These are phyloP conservation scores for Prionchulus punctatus DNA, from an alignment of 2,888 invertebrate species.

Conservation along the genomic window DNA sequence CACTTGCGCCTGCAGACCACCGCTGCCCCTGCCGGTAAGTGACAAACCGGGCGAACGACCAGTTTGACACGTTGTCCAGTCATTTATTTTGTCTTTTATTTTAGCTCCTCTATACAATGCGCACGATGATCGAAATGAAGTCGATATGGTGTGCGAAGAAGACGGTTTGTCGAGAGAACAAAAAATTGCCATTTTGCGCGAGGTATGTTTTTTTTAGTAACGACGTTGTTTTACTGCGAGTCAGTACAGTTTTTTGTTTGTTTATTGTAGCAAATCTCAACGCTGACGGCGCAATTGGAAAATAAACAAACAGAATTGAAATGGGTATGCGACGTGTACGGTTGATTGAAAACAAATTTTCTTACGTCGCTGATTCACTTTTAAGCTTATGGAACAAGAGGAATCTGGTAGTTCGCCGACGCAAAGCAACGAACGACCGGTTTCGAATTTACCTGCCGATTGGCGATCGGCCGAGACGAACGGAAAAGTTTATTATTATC, in stretches of 20 bases:
- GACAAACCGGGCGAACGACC: too few species aligned
- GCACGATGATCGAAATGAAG: neutral
- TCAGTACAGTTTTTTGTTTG: neutral
- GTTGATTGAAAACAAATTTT: neutral
- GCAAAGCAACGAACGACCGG: neutral
- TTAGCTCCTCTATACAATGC: too few species aligned
- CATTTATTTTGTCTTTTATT: neutral
- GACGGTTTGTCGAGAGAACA: neutral
- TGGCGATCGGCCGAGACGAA: conserved; percentile 75
- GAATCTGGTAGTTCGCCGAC: neutral
- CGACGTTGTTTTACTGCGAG: neutral
- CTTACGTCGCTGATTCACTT: neutral
- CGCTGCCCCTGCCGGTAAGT: neutral
- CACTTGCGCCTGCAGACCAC: neutral
- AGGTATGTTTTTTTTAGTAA: neutral
- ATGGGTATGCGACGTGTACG: neutral
- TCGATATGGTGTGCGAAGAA: neutral
- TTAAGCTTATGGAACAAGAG: neutral
- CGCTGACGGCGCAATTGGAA: neutral
- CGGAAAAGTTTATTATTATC: conserved; percentile 74
- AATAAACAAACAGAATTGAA: neutral
- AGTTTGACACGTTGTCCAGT: neutral
- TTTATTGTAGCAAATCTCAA: neutral
- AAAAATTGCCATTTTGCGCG: neutral
- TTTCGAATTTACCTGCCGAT: conserved; percentile 49